Evolutionary conservation across 2,797 vertebrate genomes (phyloP), one percentile per base, ranked within the genome.

Genomic region (Cephalopachus bancanus): DNA sequence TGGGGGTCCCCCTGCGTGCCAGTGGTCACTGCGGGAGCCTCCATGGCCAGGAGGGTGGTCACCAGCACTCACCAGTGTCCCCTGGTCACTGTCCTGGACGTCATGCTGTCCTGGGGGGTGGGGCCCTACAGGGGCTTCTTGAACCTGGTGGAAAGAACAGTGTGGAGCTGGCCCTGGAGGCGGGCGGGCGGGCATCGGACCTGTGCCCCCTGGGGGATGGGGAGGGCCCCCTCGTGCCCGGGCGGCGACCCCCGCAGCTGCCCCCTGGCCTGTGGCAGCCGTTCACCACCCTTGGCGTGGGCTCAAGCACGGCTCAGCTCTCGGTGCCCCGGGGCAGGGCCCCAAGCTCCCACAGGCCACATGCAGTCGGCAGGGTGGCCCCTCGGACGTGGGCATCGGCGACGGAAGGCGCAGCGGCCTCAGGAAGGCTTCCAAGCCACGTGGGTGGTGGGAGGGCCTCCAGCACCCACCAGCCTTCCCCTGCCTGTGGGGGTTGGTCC

Each of bases 321-420:
- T 33, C 74, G 0, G 59, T 88, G 90, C 10, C 76, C 15, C 5
- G 3, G 0, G 22, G 17, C 65, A 11, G 4, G 0, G 15, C 49
- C 16, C 75, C 75, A 3, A 83, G 51, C 28, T n/a, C 91, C 55
- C 88, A 51, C 24, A 94, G 55, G 86, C 33, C 87, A 37, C 94
- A 84, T 0, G 8, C 26, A 59, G 83, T 90, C 83, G 84, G 91
- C 81, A 96, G 76, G 93, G 72, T 78, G 49, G 69, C 86, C 94
- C 71, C 95, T 10, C 17, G 0, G 1, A 7, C 37, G 0, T 72
- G 71, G 57, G 1, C 0, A 0, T 62, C 28, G 0, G 19, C 16
- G 0, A 5, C 67, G 49, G 80, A 51, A 24, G 65, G 51, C 9
- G 30, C 8, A 15, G 0, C 9, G 20, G 30, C 30, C 12, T 15